Evolutionary conservation across 2,113 vertebrate genomes (phyloP).

Genomic region (Phocoena sinus): DNA sequence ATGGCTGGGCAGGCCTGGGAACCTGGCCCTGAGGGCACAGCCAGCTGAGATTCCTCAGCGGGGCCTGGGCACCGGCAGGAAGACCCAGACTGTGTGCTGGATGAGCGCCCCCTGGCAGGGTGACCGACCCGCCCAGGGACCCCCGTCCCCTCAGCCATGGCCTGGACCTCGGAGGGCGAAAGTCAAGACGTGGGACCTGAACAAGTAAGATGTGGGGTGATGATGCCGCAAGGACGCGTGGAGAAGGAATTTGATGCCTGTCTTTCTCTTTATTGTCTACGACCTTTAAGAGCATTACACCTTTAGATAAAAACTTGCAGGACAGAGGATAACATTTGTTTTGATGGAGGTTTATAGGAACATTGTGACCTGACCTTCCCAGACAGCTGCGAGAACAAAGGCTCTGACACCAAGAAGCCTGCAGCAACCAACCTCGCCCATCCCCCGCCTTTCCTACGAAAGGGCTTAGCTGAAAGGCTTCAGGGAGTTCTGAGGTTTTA

Average conservation of each 20-base stretch:
- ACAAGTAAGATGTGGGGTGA: background rate
- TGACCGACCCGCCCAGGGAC: background rate
- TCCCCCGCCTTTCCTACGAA: background rate
- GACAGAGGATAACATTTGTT: background rate
- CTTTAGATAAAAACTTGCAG: background rate
- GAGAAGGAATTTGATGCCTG: background rate
- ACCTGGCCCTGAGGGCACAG: background rate
- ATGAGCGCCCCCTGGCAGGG: accelerated
- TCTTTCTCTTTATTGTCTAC: background rate
- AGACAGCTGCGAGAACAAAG: background rate
- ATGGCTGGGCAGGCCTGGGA: background rate
- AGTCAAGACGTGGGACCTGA: background rate
- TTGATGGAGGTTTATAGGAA: background rate
- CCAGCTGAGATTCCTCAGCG: background rate
- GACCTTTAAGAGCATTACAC: background rate
- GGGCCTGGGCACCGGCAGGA: background rate
- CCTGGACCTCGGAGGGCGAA: background rate
- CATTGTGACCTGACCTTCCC: background rate
- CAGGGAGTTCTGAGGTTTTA: no score
- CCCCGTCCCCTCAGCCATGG: background rate
- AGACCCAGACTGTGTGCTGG: background rate
- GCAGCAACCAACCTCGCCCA: background rate
- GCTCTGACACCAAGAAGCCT: background rate
- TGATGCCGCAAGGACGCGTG: background rate
- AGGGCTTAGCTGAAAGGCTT: background rate